Evolutionary conservation across 2,797 vertebrate species (phyloP).

Genomic region (Eurystomus glaucurus): DNA sequence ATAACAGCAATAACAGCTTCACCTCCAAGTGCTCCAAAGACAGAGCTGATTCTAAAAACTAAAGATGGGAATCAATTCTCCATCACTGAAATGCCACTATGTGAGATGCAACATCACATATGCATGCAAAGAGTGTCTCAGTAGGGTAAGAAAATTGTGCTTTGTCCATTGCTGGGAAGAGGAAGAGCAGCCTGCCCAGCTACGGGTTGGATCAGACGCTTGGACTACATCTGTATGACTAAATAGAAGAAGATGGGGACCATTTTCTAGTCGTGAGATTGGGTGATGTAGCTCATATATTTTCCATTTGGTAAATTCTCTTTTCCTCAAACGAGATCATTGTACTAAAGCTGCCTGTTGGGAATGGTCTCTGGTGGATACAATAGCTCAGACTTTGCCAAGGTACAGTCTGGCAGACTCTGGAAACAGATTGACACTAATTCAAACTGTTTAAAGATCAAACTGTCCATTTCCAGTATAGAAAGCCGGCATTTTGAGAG

Average conservation of each 20-base stretch:
- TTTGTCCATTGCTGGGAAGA: not conserved
- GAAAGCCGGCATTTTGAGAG: not conserved
- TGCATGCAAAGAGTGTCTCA: not conserved
- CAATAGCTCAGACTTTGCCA: not conserved
- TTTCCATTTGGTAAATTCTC: not conserved
- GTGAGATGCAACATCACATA: not conserved
- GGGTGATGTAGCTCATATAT: not conserved
- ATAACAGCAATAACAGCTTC: conserved; percentile 10
- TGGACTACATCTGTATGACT: not conserved
- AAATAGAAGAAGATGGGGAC: not conserved
- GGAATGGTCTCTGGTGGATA: not conserved
- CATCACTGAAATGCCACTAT: not conserved
- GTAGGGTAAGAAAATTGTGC: not conserved
- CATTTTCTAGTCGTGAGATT: not conserved
- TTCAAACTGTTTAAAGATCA: not conserved
- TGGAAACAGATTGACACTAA: not conserved
- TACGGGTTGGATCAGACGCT: not conserved
- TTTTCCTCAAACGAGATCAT: not conserved
- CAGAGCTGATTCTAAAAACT: conserved; percentile 13
- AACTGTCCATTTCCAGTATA: not conserved
- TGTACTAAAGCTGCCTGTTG: not conserved
- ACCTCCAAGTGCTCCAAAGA: conserved; percentile 11
- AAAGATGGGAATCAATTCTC: conserved; percentile 10
- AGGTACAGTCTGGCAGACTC: not conserved
- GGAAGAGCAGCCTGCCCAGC: not conserved